Evolutionary conservation across 2,888 invertebrate genomes (phyloP).

Genomic region (Itoplectis maculator): DNA sequence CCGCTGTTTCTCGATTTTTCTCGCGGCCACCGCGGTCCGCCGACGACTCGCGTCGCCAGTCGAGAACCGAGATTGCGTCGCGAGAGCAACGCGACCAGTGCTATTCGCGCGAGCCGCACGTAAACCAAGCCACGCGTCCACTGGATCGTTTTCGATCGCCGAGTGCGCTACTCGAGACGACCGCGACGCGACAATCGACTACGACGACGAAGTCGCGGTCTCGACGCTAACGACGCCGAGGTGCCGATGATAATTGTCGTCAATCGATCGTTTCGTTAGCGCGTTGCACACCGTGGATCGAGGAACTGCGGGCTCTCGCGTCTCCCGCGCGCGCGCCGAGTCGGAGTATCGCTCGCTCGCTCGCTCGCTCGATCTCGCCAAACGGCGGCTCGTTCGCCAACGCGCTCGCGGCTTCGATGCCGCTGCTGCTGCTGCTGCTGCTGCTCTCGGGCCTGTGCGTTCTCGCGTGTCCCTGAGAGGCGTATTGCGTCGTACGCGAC

Average conservation of each 20-base stretch:
- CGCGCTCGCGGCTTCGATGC: slow-evolving; percentile 35
- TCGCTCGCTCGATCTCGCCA: slow-evolving; percentile 27
- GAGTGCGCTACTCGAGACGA: neutral
- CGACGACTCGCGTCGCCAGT: neutral
- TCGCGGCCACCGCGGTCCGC: neutral
- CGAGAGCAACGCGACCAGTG: neutral
- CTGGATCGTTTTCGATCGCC: slow-evolving; percentile 28
- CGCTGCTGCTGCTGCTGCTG: neutral
- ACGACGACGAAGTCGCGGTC: too few relatives aligned
- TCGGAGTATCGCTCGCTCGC: slow-evolving; percentile 26
- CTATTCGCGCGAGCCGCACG: slow-evolving; percentile 10
- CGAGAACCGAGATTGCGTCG: neutral
- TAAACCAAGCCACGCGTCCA: slow-evolving; percentile 24
- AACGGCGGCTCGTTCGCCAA: slow-evolving; percentile 44
- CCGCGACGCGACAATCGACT: too few relatives aligned
- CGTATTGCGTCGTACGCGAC: slow-evolving; percentile 67
- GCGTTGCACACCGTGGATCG: slow-evolving; percentile 54
- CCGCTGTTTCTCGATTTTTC: slow-evolving; percentile 14
- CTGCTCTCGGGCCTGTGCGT: slow-evolving; percentile 28
- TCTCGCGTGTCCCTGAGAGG: slow-evolving; percentile 67
- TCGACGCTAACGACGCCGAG: slow-evolving; percentile 27
- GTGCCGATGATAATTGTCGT: slow-evolving; percentile 65
- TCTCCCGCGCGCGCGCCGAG: slow-evolving; percentile 4
- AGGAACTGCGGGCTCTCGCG: slow-evolving; percentile 54
- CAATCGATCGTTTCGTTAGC: slow-evolving; percentile 57